These are phyloP conservation scores for Raja brachyura DNA, from an alignment of 2,113 vertebrate species.

Conservation along the genomic window DNA sequence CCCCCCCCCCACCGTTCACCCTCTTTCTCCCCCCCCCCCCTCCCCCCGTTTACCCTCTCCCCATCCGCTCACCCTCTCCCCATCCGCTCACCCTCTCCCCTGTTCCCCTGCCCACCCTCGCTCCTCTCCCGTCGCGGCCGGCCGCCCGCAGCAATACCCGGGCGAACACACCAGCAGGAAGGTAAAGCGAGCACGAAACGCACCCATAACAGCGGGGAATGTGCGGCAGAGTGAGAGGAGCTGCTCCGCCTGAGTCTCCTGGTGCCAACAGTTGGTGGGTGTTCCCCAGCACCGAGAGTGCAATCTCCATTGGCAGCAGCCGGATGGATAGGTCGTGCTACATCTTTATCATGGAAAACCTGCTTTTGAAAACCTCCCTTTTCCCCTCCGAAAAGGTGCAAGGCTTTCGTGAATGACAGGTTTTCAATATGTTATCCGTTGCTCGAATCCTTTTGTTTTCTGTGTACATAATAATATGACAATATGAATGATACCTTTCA, in stretches of 20 bases:
- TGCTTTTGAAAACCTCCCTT: not conserved
- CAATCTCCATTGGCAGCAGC: not conserved
- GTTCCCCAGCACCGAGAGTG: not conserved
- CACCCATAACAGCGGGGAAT: too few species aligned
- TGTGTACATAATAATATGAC: too few species aligned
- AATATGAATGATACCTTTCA: too few species aligned
- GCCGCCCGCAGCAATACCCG: not conserved
- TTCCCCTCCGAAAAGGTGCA: not conserved
- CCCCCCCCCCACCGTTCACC: too few species aligned
- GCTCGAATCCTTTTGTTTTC: not conserved
- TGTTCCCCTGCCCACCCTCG: too few species aligned
- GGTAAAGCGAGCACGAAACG: not conserved
- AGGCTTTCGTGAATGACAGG: constrained; percentile 2
- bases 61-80: too few species aligned
- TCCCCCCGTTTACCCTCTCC: too few species aligned
- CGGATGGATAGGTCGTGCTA: not conserved
- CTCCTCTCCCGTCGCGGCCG: not conserved
- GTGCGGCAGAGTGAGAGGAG: not conserved
- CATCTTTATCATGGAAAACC: not conserved
- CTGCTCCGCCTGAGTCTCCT: not conserved
- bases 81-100: too few species aligned
- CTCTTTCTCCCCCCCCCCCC: too few species aligned
- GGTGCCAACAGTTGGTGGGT: not conserved
- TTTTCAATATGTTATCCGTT: not conserved
- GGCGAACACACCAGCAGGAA: not conserved